phyloP scores from a whole-genome alignment of 2,113 vertebrate genomes.

The Passer montanus region DNA sequence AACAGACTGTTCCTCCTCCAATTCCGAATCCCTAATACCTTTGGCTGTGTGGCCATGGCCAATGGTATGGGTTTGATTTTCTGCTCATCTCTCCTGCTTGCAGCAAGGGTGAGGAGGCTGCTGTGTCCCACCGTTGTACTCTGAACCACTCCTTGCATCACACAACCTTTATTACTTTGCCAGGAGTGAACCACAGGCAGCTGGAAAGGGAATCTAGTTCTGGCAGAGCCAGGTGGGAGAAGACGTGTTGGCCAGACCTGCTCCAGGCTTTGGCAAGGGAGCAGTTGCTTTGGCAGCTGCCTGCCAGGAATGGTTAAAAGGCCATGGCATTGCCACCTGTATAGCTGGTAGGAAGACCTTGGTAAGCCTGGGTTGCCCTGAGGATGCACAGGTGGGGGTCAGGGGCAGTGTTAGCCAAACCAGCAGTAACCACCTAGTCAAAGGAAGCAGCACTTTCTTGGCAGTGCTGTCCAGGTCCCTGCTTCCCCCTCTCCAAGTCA shows the following conservation, averaged over 20 bases:
- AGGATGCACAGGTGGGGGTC: neutral
- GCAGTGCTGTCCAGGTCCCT: neutral
- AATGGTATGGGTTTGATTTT: neutral
- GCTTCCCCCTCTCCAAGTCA: neutral
- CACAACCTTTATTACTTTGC: neutral
- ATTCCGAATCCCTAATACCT: neutral
- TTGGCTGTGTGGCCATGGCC: fast-evolving
- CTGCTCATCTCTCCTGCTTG: neutral
- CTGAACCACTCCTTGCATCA: neutral
- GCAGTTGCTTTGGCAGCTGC: neutral
- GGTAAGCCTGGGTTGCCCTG: neutral
- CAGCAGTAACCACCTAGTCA: neutral
- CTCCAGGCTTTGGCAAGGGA: neutral
- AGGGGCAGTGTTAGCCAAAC: neutral
- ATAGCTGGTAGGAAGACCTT: neutral
- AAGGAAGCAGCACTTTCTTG: neutral
- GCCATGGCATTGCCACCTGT: neutral
- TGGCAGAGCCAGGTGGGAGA: neutral
- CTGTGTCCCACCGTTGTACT: neutral
- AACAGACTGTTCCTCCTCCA: neutral
- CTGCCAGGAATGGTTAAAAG: constrained; percentile 5
- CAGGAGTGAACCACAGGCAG: neutral
- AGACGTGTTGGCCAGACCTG: fast-evolving
- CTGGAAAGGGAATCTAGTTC: neutral
- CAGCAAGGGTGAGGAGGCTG: neutral